Base-by-base conservation (phyloP, 2,888 invertebrate species). In the Creontiades dilutus region DNA sequence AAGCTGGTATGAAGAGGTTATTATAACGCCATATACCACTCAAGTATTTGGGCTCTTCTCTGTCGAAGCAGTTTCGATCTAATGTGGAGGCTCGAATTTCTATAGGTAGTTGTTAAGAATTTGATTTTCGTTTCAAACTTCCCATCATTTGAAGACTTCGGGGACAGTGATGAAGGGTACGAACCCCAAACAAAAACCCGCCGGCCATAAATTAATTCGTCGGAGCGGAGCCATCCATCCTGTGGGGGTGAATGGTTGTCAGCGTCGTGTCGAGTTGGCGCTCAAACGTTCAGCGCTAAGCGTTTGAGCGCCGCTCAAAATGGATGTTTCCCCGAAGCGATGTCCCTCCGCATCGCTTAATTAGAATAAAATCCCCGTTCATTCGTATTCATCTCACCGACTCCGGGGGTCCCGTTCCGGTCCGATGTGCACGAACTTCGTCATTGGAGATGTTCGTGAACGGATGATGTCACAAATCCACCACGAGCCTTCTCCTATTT, bases 221-320 rank as follows among this genome's bases (percentile, higher is more conserved):
- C 57, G n/a, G 16, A n/a, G 57, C 57, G n/a, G 57, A 57, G 57
- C n/a, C 57, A 57, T 57, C 57, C 57, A 57, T 57, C 57, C n/a
- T 57, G 37, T 16, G 57, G n/a, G 48, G n/a, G 57, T 57, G 57
- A 57, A 57, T 57, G 57, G 57, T 57, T 57, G 57, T 57, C 57
- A 57, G 57, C 57, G 57, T 57, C 57, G 57, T n/a, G 57, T 16
- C 57, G 57, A n/a, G 57, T n/a, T 57, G n/a, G 57, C 57, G 57
- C n/a, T 57, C 52, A 52, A 37, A 52, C 16, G 52, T 52, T 52
- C n/a, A 57, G 57, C 57, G 16, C 19, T 57, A n/a, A 57, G 57
- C 57, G 57, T 57, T 57, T 57, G 57, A 57, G 57, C 57, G n/a
- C 57, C 57, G 57, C 57, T 57, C 57, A 57, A n/a, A 57, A 57